phyloP scores from a whole-genome alignment of 1,140 invertebrate genomes.

The Conus betulinus region DNA sequence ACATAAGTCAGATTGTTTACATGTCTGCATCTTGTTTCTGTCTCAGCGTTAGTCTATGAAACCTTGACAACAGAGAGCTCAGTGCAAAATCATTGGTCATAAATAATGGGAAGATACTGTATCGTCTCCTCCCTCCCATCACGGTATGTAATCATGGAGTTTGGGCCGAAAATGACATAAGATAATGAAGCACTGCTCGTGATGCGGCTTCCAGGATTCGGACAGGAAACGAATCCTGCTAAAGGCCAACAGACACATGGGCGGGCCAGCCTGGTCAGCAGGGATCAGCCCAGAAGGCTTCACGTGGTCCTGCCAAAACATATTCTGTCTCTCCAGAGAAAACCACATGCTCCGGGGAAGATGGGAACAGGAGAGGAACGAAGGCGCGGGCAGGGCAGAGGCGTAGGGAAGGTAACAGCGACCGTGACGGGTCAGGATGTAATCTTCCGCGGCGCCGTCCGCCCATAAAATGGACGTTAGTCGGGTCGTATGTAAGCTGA shows the following conservation, averaged over 20 bases:
- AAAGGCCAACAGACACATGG: not conserved
- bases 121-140: too few species aligned
- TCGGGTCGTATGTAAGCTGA: slow-evolving; percentile 6
- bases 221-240: not conserved
- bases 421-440: slow-evolving; percentile 9
- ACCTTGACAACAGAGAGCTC: too few species aligned
- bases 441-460: slow-evolving; percentile 21
- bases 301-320: not conserved
- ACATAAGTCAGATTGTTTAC: too few species aligned
- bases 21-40: too few species aligned
- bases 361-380: not conserved
- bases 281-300: not conserved
- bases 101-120: too few species aligned
- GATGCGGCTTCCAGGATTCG: too few species aligned
- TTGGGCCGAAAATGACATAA: too few species aligned
- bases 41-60: too few species aligned
- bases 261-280: not conserved
- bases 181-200: too few species aligned
- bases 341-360: not conserved
- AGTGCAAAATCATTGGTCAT: too few species aligned
- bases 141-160: too few species aligned
- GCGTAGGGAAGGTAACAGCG: slow-evolving; percentile 12
- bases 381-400: not conserved
- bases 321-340: too few species aligned
- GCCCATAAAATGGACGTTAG: slow-evolving; percentile 21